phyloP scores from a whole-genome alignment of 2,113 vertebrate genomes.

The Pardalotus punctatus region DNA sequence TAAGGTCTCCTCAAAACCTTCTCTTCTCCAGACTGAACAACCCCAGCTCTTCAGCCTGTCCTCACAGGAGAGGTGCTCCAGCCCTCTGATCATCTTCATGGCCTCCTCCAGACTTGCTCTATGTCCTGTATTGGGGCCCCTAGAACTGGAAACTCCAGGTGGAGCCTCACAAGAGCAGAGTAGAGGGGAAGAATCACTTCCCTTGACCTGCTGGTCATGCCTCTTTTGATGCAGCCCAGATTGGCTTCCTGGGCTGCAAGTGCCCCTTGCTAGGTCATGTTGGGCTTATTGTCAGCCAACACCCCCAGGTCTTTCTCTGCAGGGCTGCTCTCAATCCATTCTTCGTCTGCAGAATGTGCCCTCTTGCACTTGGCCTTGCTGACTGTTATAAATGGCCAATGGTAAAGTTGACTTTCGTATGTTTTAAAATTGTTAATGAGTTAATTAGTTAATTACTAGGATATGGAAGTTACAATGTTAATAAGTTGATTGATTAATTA shows the following conservation, averaged over 20 bases:
- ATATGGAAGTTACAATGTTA: too few relatives aligned
- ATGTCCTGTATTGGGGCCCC: not conserved
- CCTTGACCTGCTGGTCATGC: not conserved
- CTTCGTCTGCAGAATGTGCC: not conserved
- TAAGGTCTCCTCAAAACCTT: not conserved
- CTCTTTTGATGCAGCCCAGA: not conserved
- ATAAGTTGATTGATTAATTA: too few relatives aligned
- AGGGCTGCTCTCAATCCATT: not conserved
- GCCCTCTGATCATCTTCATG: not conserved
- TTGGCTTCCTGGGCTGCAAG: not conserved
- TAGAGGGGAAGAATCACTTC: not conserved
- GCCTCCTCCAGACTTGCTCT: not conserved
- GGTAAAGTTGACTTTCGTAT: too few relatives aligned
- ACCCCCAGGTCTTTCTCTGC: not conserved
- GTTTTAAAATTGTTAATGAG: too few relatives aligned
- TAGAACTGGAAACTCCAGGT: not conserved
- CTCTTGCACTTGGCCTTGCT: not conserved
- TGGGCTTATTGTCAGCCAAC: rapidly evolving
- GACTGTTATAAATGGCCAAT: too few relatives aligned
- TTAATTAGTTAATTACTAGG: too few relatives aligned
- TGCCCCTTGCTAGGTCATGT: not conserved
- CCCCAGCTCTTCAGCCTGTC: not conserved
- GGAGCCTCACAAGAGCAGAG: not conserved
- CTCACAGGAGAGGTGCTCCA: not conserved
- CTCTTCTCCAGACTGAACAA: not conserved